Base-by-base conservation (phyloP, 2,113 vertebrate genomes). In the Daboia siamensis region DNA sequence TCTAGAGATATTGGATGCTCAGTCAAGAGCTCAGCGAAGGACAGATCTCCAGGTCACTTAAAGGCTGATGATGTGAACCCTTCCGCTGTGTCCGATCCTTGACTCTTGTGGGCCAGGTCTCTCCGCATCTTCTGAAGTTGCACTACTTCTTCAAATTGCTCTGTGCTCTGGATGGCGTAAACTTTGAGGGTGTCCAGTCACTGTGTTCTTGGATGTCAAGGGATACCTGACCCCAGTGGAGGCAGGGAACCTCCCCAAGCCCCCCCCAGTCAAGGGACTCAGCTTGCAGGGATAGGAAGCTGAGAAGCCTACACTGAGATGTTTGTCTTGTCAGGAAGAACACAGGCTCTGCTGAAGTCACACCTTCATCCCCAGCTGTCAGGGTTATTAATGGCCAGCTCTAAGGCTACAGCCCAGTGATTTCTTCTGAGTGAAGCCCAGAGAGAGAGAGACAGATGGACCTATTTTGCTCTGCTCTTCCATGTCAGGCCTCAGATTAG, bases 291-390 rank as follows among this genome's bases (percentile, higher is more conserved):
- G 91, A 74, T 56, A 59, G n/a, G 74, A 29, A 51, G 54, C 5
- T 88, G 29, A 5, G 0, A 69, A 0, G 87, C 90, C 87, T 44
- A 15, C 56, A 11, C 0, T 1, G 24, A 39, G 21, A 91, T 0
- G 0, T 59, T 86, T 91, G 87, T 24, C 90, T 88, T 57, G 9
- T 48, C 86, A 23, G 89, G 23, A 95, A 87, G 74, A 6, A 92
- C 0, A 3, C 46, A 7, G 56, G 91, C 87, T n/a, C 57, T 5
- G 0, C 1, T 48, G 48, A 69, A 93, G 88, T 87, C 85, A 95
- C 86, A 56, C 86, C 93, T 96, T 92, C 91, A 57, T 95, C 92
- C 94, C 56, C 69, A 13, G 87, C 94, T 93, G 96, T 92, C 57
- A 80, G 93, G 90, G 90, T 96, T 95, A 95, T 92, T 95, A 94